Evolutionary conservation across 1,140 invertebrate genomes (phyloP).

Genomic region (Melanaphis sacchari): DNA sequence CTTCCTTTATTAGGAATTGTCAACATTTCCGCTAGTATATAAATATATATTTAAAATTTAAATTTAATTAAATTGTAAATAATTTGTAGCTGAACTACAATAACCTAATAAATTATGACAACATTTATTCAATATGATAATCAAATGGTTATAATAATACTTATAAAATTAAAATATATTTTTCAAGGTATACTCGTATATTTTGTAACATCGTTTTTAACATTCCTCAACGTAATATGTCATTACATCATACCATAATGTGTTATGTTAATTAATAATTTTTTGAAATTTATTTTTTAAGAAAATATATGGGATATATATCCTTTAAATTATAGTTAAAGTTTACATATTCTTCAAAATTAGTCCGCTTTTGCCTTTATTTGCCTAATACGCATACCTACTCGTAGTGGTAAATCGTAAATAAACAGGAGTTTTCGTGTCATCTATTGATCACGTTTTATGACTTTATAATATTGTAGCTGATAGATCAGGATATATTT

Average conservation of each 20-base stretch:
- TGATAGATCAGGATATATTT: background rate
- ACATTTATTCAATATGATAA: background rate
- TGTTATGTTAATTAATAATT: no score
- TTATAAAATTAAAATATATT: background rate
- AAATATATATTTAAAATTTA: no score
- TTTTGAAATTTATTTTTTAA: background rate
- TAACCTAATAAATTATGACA: background rate
- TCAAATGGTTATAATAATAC: background rate
- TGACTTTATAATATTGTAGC: background rate
- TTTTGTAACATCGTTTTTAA: no score
- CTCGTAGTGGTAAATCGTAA: background rate
- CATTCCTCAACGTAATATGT: no score
- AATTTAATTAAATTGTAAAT: no score
- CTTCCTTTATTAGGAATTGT: no score
- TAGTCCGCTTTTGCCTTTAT: background rate
- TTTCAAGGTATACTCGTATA: background rate
- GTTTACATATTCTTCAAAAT: background rate
- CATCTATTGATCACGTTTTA: background rate
- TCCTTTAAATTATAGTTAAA: no score
- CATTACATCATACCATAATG: no score
- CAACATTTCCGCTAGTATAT: no score
- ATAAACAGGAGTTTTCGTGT: background rate
- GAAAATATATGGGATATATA: background rate
- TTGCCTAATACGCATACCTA: no score
- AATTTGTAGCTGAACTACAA: background rate